phyloP scores from a whole-genome alignment of 2,113 vertebrate species.

The Narcine bancroftii region DNA sequence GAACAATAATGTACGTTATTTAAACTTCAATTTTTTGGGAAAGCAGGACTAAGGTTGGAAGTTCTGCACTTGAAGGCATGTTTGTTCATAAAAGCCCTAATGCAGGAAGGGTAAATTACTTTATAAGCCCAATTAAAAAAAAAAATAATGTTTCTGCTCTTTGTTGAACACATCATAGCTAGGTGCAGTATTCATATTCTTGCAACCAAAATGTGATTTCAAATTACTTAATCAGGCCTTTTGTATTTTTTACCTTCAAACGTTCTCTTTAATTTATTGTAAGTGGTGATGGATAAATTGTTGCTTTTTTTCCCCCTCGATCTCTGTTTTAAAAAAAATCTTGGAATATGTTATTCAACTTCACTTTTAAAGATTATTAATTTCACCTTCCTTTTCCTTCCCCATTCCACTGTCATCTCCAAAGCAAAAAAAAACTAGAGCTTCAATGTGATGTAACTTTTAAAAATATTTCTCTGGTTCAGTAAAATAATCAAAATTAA shows the following conservation, averaged over 20 bases:
- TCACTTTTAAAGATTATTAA: not conserved
- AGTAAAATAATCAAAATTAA: not conserved
- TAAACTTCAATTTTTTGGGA: not conserved
- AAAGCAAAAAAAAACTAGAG: not conserved
- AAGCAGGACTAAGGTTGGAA: not conserved
- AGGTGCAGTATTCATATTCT: not conserved
- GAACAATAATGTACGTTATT: not conserved
- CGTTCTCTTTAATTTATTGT: not conserved
- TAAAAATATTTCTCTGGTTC: not conserved
- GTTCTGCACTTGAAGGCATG: not conserved
- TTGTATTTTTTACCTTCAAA: not conserved
- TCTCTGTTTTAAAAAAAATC: not conserved
- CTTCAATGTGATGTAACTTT: not conserved
- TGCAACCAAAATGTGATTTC: not conserved
- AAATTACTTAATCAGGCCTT: not conserved
- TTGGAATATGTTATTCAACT: constrained; percentile 12
- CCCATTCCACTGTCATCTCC: not conserved
- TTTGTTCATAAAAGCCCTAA: not conserved
- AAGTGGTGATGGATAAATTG: not conserved
- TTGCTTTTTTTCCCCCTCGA: not conserved
- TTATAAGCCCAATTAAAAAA: not conserved
- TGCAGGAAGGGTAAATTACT: not conserved
- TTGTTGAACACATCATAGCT: not conserved
- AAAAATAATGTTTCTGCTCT: not conserved
- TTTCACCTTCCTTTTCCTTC: not conserved